Evolutionary conservation across 2,113 vertebrate genomes (phyloP).

Genomic region (Lampris megalopsis): DNA sequence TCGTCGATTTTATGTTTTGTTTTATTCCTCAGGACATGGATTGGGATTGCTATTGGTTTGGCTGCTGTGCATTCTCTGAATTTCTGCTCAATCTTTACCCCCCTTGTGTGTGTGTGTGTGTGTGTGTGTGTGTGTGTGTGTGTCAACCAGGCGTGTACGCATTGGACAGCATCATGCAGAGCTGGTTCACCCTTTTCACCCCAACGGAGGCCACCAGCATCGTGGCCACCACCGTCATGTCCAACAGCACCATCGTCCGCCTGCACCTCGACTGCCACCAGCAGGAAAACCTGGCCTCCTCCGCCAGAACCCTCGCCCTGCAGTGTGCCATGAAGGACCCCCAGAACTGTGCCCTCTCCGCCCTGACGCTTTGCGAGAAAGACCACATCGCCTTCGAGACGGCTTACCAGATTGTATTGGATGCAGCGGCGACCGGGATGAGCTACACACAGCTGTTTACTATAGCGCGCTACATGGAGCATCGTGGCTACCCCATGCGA

Average conservation of each 20-base stretch:
- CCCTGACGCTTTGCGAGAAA: constrained; percentile 97
- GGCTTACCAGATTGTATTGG: constrained; percentile 98
- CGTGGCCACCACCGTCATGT: constrained; percentile 96
- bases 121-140: background rate
- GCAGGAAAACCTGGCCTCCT: constrained; percentile 96
- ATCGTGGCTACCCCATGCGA: constrained; percentile 95
- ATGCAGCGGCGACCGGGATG: constrained; percentile 95
- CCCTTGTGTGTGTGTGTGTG: background rate
- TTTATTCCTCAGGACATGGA: background rate
- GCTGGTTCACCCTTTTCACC: constrained; percentile 98
- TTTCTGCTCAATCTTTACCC: background rate
- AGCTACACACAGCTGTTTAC: constrained; percentile 98
- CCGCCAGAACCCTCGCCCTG: constrained; percentile 93
- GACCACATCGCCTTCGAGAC: constrained; percentile 99
- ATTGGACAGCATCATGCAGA: constrained; percentile 98
- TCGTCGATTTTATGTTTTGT: background rate
- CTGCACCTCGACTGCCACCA: constrained; percentile 97
- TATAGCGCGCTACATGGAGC: constrained; percentile 99
- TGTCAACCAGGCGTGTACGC: constrained; percentile 87
- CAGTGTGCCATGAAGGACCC: constrained; percentile 99
- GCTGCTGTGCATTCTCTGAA: background rate
- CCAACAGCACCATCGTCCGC: constrained; percentile 96
- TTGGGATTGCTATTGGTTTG: background rate
- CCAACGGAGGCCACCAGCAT: constrained; percentile 98
- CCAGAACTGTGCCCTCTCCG: constrained; percentile 96